phyloP scores from a whole-genome alignment of 2,797 vertebrate genomes.

The Molossus alvarezi region DNA sequence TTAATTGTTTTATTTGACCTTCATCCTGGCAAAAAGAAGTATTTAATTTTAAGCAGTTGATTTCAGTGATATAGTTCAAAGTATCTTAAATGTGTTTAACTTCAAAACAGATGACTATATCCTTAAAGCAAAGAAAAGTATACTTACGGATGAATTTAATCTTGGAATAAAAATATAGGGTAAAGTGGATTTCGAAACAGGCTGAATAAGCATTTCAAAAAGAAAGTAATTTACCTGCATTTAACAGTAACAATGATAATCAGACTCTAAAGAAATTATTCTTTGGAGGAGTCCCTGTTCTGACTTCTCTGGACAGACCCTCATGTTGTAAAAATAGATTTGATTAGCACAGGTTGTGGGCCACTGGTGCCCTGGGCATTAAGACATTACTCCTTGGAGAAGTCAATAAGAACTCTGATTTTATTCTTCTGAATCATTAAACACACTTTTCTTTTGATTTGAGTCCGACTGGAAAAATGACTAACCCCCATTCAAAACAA shows the following conservation, averaged over 20 bases:
- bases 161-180: conserved; percentile 71
- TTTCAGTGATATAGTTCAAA: conserved; percentile 66
- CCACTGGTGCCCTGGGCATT: background rate
- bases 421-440: conserved; percentile 35
- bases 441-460: conserved; percentile 47
- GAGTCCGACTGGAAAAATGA: conserved; percentile 4
- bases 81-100: conserved; percentile 65
- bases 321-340: conserved; percentile 59
- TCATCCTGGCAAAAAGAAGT: conserved; percentile 53
- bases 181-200: conserved; percentile 48
- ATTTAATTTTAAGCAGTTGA: conserved; percentile 68
- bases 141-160: conserved; percentile 74
- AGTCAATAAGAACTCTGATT: background rate
- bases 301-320: conserved; percentile 5
- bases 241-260: conserved; percentile 54
- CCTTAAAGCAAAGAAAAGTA: conserved; percentile 77
- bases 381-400: conserved; percentile 18
- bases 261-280: conserved; percentile 49
- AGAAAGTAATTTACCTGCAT: conserved; percentile 67
- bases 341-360: conserved; percentile 19
- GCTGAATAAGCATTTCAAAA: conserved; percentile 61
- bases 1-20: conserved; percentile 61
- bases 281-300: conserved; percentile 37
- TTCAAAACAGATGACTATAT: conserved; percentile 76
- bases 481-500: background rate